These are phyloP conservation scores for Bufotes viridis DNA, from an alignment of 2,797 vertebrate species.

Conservation along the genomic window DNA sequence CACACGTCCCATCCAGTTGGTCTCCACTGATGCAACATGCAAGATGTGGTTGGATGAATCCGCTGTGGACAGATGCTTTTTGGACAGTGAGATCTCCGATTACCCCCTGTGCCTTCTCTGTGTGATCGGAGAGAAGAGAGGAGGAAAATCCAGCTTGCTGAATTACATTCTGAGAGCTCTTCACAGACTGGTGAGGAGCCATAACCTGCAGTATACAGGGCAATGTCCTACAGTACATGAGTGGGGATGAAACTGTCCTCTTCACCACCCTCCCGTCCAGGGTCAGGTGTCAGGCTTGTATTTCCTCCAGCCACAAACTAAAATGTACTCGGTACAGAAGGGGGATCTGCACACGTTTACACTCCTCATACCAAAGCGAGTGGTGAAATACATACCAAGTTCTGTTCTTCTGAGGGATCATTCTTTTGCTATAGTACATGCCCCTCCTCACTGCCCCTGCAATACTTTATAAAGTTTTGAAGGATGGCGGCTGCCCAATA, in stretches of 20 bases:
- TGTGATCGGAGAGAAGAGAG: conserved; percentile 51
- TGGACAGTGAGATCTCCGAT: conserved; percentile 4
- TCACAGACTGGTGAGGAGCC: conserved; percentile 29
- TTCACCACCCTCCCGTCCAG: background rate
- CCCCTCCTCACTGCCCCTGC: no score
- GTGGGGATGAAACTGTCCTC: background rate
- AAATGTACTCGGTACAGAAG: background rate
- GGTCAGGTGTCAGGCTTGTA: background rate
- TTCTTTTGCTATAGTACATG: background rate
- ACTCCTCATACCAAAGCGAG: background rate
- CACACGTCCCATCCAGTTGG: conserved; percentile 20
- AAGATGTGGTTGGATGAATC: conserved; percentile 37
- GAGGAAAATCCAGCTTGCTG: conserved; percentile 56
- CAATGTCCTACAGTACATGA: background rate
- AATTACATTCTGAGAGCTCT: conserved; percentile 57
- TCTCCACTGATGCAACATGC: background rate
- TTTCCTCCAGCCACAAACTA: background rate
- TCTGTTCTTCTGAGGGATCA: no score
- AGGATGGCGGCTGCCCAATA: no score
- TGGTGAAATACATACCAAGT: no score
- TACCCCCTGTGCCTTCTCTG: conserved; percentile 46
- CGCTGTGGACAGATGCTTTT: conserved; percentile 13
- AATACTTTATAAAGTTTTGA: no score
- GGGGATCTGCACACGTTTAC: background rate
- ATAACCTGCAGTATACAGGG: background rate